A percentile compares a stretch with the other conserved stretches of the same genome.
Evolutionary conservation across 2,113 vertebrate genomes (phyloP).

Genomic region (Menidia beryllina): DNA sequence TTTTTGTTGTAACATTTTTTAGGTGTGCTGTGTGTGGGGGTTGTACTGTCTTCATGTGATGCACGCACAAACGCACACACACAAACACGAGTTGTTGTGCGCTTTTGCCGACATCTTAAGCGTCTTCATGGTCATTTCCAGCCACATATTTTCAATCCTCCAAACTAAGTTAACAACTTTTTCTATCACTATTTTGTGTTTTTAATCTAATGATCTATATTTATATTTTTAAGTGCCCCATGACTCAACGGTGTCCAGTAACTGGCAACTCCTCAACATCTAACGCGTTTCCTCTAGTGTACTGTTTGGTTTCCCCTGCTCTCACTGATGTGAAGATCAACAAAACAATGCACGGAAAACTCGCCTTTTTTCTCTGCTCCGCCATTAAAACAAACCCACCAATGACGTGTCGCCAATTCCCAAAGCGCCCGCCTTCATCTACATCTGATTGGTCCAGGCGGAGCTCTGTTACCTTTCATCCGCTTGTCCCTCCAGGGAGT

Average conservation of each 20-base stretch:
- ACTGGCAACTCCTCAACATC: neutral
- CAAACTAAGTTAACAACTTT: too few relatives aligned
- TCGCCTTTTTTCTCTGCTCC: conserved; percentile 31
- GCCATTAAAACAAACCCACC: conserved; percentile 29
- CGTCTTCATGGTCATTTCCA: neutral
- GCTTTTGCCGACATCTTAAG: too few relatives aligned
- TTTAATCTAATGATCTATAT: neutral
- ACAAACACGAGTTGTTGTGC: too few relatives aligned
- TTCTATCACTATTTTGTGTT: too few relatives aligned
- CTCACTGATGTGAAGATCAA: neutral
- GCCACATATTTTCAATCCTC: too few relatives aligned
- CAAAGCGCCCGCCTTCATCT: conserved; percentile 46
- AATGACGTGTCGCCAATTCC: conserved; percentile 39
- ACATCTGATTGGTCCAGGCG: conserved; percentile 52
- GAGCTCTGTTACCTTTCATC: conserved; percentile 59
- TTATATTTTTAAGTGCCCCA: too few relatives aligned
- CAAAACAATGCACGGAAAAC: conserved; percentile 21
- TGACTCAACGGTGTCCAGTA: neutral
- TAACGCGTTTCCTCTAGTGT: neutral
- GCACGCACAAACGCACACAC: too few relatives aligned
- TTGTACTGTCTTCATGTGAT: too few relatives aligned
- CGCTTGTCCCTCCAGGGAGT: conserved; percentile 39
- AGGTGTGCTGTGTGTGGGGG: too few relatives aligned
- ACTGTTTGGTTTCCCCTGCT: neutral
- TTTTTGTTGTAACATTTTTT: too few relatives aligned